A percentile compares a stretch with the other conserved stretches of the same genome.
Evolutionary conservation across 1,140 invertebrate genomes (phyloP).

Genomic region (Yoshiicerus persimilis): DNA sequence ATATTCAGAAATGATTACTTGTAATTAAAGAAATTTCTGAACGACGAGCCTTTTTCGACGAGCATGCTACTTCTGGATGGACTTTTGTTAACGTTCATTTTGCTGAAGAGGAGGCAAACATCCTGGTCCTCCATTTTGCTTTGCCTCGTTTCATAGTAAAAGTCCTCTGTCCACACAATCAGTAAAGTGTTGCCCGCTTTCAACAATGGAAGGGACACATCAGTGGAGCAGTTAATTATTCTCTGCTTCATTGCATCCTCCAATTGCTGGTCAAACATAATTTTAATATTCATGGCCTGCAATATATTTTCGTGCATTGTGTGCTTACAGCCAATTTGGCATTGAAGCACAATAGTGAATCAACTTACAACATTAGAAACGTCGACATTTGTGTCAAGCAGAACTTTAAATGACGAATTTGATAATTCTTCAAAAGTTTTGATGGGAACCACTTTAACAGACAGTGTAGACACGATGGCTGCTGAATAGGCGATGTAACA

Average conservation of each 20-base stretch:
- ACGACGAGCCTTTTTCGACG: background rate
- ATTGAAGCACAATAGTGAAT: background rate
- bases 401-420: background rate
- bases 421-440: conserved; percentile 1
- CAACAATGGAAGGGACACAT: background rate
- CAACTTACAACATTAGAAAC: background rate
- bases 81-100: background rate
- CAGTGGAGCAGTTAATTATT: too few relatives aligned
- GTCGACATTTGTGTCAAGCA: background rate
- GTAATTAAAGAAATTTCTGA: background rate
- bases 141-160: background rate
- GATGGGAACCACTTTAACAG: conserved; percentile 30
- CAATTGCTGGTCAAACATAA: background rate
- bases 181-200: background rate
- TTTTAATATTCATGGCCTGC: too few relatives aligned
- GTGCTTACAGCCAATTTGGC: background rate
- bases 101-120: background rate
- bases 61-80: background rate
- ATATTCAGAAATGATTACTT: background rate
- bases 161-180: background rate
- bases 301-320: background rate
- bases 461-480: conserved; percentile 26
- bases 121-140: background rate
- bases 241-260: background rate
- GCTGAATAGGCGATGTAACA: conserved; percentile 36